phyloP scores from a whole-genome alignment of 1,140 invertebrate species.

The Cylas formicarius region DNA sequence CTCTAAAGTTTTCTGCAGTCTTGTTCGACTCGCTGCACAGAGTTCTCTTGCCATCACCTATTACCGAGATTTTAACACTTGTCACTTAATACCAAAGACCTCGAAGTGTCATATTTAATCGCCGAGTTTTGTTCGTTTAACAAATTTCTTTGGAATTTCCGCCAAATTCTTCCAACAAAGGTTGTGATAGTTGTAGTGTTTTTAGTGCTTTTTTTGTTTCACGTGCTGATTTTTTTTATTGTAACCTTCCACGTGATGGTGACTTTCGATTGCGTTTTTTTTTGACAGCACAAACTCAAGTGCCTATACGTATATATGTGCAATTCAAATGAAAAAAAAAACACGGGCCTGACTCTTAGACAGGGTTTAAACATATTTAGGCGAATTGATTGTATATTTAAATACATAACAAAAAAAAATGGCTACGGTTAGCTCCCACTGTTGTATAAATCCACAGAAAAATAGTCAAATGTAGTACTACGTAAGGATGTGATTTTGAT shows the following conservation, averaged over 20 bases:
- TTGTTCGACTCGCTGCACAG: conserved; percentile 18
- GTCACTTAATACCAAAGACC: conserved; percentile 39
- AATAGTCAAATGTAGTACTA: conserved; percentile 19
- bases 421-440: conserved; percentile 22
- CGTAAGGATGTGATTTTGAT: conserved; percentile 19
- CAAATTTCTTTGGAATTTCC: conserved; percentile 32
- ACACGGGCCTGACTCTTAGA: conserved; percentile 38
- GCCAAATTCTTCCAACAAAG: conserved; percentile 41
- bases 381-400: conserved; percentile 31
- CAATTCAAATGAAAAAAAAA: conserved; percentile 35
- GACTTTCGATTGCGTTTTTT: conserved; percentile 11
- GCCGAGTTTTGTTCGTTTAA: conserved; percentile 11
- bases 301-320: conserved; percentile 39
- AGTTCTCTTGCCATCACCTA: conserved; percentile 26
- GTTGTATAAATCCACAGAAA: conserved; percentile 22
- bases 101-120: conserved; percentile 35
- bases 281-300: conserved; percentile 33
- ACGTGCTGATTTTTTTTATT: conserved; percentile 20
- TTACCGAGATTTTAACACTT: conserved; percentile 24
- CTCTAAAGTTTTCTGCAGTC: neutral
- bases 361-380: conserved; percentile 35
- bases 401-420: conserved; percentile 16
- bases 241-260: no score
- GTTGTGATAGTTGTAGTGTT: conserved; percentile 37
- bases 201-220: conserved; percentile 26